Evolutionary conservation across 1,140 invertebrate genomes (phyloP), one percentile per base, ranked within the genome.

Genomic region (Penaeus chinensis): DNA sequence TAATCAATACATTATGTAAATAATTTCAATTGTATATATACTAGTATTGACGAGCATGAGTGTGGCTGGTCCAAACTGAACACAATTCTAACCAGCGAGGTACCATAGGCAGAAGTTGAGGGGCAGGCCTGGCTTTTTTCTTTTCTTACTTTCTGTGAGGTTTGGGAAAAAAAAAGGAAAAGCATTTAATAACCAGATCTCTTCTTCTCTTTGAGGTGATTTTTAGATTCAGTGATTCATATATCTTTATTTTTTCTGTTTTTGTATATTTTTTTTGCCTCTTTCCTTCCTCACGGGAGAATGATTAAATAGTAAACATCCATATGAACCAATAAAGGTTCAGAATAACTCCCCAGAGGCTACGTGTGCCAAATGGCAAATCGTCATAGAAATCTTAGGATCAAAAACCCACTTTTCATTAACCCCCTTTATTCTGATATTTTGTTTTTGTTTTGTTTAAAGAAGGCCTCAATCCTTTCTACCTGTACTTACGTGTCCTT

Each of bases 21-120:
- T 87, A 87, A 54, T 54, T 27, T 71, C 77, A 63, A 54, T 37
- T 83, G 81, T 87, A 82, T 87, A 82, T 74, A 62, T 76, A 32
- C 62, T 37, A 82, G 60, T 82, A 83, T 37, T 60, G 60, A 54
- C 11, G 71, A 82, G 69, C 81, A 82, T 78, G 27, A 32, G 86
- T 87, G 66, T 82, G 69, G 79, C 80, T 83, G 86, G 86, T 82
- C 80, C 86, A 87, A 87, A 81, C 86, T 80, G 82, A 87, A 61
- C 62, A 61, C 60, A 54, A 42, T 60, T 81, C 85, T 86, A 81
- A 62, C 77, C 65, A 81, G 54, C 77, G 77, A 71, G 24, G 66
- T 62, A 42, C 61, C 42, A 66, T 71, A 71, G 83, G 27, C 66
- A 62, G 60, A 19, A 8, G 18, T 27, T 0, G 16, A 47, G 47